Base-by-base conservation (phyloP, 2,888 invertebrate genomes). In the Ceraclea dissimilis region DNA sequence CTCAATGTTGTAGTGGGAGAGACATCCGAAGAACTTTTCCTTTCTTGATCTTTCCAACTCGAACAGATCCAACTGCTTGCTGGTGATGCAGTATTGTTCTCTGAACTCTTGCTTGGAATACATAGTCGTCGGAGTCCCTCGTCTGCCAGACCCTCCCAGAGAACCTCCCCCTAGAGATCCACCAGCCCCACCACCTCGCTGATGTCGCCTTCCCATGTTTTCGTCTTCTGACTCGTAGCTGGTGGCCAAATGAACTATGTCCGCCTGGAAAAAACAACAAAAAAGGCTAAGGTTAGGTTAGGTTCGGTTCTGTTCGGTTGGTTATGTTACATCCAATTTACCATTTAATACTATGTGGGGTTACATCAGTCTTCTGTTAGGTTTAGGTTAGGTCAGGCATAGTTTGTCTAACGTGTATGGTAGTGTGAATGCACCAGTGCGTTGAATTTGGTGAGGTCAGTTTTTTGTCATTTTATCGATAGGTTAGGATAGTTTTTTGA, bases 41-140 rank as follows among this genome's bases (percentile, higher is more conserved):
- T 78, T 78, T 71, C 76, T 76, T 70, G 78, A 77, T 66, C 76
- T 76, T 66, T 78, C 78, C 75, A 78, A 60, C 66, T 92, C 91
- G 67, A 93, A 81, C 65, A 87, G 83, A 69, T 89, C 88, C 71
- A 93, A 76, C 72, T 93, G 92, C 69, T 92, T 85, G 75, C 88
- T 90, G 70, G 88, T 93, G 76, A 94, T 90, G 78, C 93, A 94
- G 78, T 94, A 94, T 75, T 93, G 93, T 70, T 94, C 93, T 65
- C 90, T 83, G 72, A 94, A 93, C 76, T 90, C 90, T 76, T 90
- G 82, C 68, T 92, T 88, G 60, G 92, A 92, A 78, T 93, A 93
- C 66, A 88, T 79, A 69, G 72, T 80, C 67, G 71, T 77, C 72
- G 71, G 75, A 67, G 71, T 76, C 72, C 71, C 75, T 70, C 67